Percentiles rank a stretch among this genome's conserved stretches.
Evolutionary conservation across 2,113 vertebrate genomes (phyloP).

Genomic region (Carlito syrichta): DNA sequence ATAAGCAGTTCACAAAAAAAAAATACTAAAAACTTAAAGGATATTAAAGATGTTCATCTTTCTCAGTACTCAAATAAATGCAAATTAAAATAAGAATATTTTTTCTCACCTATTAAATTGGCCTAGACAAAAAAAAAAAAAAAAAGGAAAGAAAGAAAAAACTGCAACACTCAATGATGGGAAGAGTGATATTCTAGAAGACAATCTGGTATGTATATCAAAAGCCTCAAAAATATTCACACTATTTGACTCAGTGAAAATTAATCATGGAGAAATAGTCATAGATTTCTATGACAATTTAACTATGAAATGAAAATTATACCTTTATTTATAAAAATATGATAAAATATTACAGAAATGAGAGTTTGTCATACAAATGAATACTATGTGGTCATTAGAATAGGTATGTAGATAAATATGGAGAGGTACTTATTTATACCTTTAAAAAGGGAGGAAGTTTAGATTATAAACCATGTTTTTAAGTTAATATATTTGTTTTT

Average conservation of each 20-base stretch:
- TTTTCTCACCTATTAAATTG: not conserved
- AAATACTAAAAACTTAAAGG: not conserved
- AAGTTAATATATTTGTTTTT: not conserved
- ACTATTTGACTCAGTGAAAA: not conserved
- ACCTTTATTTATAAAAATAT: not conserved
- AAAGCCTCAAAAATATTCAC: not conserved
- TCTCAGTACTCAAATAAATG: not conserved
- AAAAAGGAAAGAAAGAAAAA: not conserved
- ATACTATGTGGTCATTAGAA: not conserved
- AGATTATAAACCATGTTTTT: not conserved
- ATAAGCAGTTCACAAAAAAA: not conserved
- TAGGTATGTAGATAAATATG: not conserved
- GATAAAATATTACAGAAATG: not conserved
- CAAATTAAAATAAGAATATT: not conserved
- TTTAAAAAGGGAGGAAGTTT: not conserved
- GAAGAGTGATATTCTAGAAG: not conserved
- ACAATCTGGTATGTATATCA: not conserved
- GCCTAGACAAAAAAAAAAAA: not conserved
- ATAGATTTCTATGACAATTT: not conserved
- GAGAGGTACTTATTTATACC: not conserved
- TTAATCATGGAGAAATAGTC: not conserved
- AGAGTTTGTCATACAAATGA: not conserved
- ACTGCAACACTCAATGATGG: not conserved
- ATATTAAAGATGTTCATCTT: not conserved
- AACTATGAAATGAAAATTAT: not conserved